Evolutionary conservation across 2,888 invertebrate species (phyloP).

Genomic region (Agrochola lychnidis): DNA sequence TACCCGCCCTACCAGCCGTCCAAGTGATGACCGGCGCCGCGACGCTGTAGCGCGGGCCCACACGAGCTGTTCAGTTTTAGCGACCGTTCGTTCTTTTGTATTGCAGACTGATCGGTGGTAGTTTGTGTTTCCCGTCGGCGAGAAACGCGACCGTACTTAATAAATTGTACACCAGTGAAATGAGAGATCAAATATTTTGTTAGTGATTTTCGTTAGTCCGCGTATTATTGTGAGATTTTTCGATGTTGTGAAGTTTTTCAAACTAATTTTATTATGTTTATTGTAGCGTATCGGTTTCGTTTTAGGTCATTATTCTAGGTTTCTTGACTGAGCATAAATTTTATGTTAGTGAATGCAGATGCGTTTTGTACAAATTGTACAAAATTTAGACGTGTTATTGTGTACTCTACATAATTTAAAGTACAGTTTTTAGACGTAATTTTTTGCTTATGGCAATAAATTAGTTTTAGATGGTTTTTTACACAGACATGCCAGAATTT

Average conservation of each 20-base stretch:
- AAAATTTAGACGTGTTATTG: constrained; percentile 85
- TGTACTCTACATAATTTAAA: constrained; percentile 87
- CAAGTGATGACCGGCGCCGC: constrained; percentile 82
- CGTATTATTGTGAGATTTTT: constrained; percentile 79
- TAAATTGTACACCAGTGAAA: constrained; percentile 67
- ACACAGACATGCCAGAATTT: constrained; percentile 86
- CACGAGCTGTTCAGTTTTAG: constrained; percentile 55
- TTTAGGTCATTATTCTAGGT: constrained; percentile 75
- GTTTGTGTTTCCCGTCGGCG: constrained; percentile 64
- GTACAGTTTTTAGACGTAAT: constrained; percentile 85
- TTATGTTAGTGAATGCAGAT: constrained; percentile 80
- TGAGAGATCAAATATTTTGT: constrained; percentile 75
- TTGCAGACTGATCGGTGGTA: constrained; percentile 67
- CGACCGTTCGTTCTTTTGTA: constrained; percentile 64
- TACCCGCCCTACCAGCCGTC: constrained; percentile 88
- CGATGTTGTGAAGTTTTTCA: constrained; percentile 75
- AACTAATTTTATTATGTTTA: constrained; percentile 73
- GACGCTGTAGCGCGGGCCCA: constrained; percentile 40
- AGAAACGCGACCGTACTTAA: constrained; percentile 67
- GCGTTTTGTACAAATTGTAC: constrained; percentile 88
- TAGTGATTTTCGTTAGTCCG: constrained; percentile 79
- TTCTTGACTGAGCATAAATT: constrained; percentile 83
- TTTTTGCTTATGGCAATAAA: constrained; percentile 86
- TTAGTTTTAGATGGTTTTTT: constrained; percentile 83
- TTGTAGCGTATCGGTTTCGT: constrained; percentile 72